A percentile compares a stretch with the other conserved stretches of the same genome.
These are phyloP conservation scores for Bellardia pandia DNA, from an alignment of 2,888 invertebrate genomes.

Conservation along the genomic window DNA sequence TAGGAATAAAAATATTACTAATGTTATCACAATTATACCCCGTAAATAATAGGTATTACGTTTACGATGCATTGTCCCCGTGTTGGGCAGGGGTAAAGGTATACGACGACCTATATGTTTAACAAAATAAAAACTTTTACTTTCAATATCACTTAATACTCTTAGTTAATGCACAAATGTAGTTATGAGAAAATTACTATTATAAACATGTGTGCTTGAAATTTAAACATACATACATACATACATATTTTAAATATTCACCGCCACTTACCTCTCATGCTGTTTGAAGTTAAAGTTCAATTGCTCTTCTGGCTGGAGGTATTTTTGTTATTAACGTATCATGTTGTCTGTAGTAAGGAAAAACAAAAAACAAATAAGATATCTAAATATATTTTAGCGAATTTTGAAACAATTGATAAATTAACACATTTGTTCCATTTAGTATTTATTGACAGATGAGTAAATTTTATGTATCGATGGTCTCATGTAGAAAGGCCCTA, in stretches of 20 bases:
- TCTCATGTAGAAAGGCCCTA: too few species aligned
- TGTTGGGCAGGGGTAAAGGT: constrained; percentile 83
- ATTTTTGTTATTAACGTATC: constrained; percentile 30
- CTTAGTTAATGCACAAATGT: too few species aligned
- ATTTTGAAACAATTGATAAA: neutral
- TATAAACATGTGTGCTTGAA: neutral
- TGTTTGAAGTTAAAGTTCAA: constrained; percentile 42
- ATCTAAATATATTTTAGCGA: neutral
- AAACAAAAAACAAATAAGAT: constrained; percentile 2
- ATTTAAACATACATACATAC: neutral
- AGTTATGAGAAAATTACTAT: neutral
- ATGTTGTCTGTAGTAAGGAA: constrained; percentile 58
- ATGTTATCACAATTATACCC: constrained; percentile 81
- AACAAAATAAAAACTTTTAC: constrained; percentile 24
- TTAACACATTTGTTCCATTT: neutral
- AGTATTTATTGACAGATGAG: neutral
- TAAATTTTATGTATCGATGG: too few species aligned
- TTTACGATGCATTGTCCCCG: constrained; percentile 83
- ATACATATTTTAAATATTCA: too few species aligned
- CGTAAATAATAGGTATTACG: constrained; percentile 83
- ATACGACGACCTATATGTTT: constrained; percentile 79
- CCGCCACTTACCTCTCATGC: constrained; percentile 63
- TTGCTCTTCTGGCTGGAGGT: constrained; percentile 14
- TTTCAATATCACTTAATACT: neutral
- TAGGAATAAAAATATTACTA: constrained; percentile 82